Base-by-base conservation (phyloP, 2,888 invertebrate species). In the Dusona sp. region DNA sequence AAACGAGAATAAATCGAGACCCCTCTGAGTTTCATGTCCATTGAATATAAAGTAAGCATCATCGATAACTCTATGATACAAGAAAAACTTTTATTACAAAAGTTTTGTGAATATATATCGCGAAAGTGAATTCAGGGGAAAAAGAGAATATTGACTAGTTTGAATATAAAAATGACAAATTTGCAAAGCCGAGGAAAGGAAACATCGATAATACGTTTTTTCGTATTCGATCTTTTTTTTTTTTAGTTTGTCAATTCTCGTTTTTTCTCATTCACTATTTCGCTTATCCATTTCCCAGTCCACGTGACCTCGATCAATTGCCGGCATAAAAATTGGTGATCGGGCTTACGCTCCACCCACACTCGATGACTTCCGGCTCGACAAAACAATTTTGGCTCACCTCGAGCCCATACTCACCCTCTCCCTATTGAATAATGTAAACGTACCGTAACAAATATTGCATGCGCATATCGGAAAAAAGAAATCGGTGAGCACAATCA, bases 1-100 rank as follows among this genome's bases (percentile, higher is more conserved):
- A 45, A 19, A 75, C 29, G 29, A 61, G 61, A 42, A 68, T 45
- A 68, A 74, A 67, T 42, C 16, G 42, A 45, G 70, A 38, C 70
- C 9, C 9, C n/a, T 25, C 64, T 77, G 65, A 80, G 73, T 73
- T 74, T 78, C 25, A 78, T 84, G 48, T 78, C 22, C 78, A 57
- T 77, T 73, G 79, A 80, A 84, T 67, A 74, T 81, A 78, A 78
- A 83, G 75, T 65, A 81, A 83, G 70, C 48, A 73, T 83, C 45
- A 48, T 38, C 29, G 83, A 70, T 70, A 67, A 86, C 36, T 73
- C 65, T 57, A 54, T 85, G 83, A 85, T 78, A 82, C 68, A 61
- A 84, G 85, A 75, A 86, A 84, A 88, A 88, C 86, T 88, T 88
- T 85, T 88, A 88, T 88, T 85, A 88, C 77, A 73, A 88, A 88